A percentile compares a stretch with the other conserved stretches of the same genome.
Conservation (phyloP, 2,113 vertebrate species). For the Eleginops maclovinus region DNA sequence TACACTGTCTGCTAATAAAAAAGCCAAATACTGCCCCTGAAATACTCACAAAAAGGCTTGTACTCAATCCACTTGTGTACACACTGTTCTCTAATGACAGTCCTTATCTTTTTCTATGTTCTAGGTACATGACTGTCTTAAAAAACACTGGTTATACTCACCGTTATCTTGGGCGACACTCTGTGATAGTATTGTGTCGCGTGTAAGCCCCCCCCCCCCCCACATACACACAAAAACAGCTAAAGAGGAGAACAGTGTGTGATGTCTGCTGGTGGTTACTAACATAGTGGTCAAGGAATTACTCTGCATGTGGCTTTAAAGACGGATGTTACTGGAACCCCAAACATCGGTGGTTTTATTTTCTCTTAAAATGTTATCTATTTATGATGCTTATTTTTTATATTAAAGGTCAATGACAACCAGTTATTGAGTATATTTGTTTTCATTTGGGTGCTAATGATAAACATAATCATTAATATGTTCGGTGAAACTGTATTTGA, state of each 20-base stretch:
- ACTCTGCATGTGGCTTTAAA: too few relatives aligned
- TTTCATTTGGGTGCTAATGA: too few relatives aligned
- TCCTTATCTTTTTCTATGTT: neutral
- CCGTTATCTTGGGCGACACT: conserved; percentile 16
- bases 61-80: neutral
- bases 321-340: too few relatives aligned
- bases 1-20: conserved; percentile 26
- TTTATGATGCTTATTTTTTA: too few relatives aligned
- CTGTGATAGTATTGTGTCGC: conserved; percentile 13
- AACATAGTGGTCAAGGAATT: too few relatives aligned
- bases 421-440: too few relatives aligned
- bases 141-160: conserved; percentile 15
- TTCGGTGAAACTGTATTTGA: too few relatives aligned
- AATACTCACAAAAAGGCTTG: neutral
- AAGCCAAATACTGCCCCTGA: neutral
- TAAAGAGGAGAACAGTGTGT: neutral
- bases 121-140: conserved; percentile 5
- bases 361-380: neutral
- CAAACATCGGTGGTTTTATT: neutral
- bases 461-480: too few relatives aligned
- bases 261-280: too few relatives aligned
- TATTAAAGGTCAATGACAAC: too few relatives aligned
- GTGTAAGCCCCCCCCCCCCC: conserved; percentile 27
- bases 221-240: conserved; percentile 19
- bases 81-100: neutral